Evolutionary conservation across 2,113 vertebrate species (phyloP), one percentile per base, ranked within the genome.

Genomic region (Scophthalmus maximus): DNA sequence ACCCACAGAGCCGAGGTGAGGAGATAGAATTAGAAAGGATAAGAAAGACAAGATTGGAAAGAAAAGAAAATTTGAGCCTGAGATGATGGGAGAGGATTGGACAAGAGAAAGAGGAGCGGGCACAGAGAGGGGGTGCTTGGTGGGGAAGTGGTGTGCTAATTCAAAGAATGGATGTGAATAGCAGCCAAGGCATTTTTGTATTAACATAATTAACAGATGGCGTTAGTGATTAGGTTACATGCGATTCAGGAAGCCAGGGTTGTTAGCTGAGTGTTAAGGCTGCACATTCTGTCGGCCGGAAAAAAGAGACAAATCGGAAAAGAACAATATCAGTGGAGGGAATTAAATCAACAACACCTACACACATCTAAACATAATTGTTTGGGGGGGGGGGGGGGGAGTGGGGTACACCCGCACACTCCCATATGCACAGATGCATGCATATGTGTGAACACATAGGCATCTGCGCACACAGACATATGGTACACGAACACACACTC

Each of bases 131-230:
- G 76, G 78, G 81, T 71, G 80, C 82, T 80, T 17, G 49, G 57
- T 63, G 42, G 70, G 69, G 63, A 73, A 64, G 79, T 50, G 63
- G 78, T 74, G 77, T 79, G 86, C 76, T 84, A 85, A 85, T 83
- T 90, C 81, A 82, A 81, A 84, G 89, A 90, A 90, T 87, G 81
- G 73, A 83, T 84, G 84, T 77, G 87, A 90, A 88, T 85, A 74
- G 86, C 86, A 87, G 85, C 89, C 88, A 87, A 90, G 69, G 85
- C 82, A 85, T 89, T 91, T 90, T 89, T 91, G 79, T 88, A 91
- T 92, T 92, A 93, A 90, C 90, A 89, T 92, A 91, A 92, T 94
- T 92, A 92, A 92, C 93, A 93, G 93, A 94, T 93, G 92, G 92
- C 88, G 87, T 88, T 67, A 91, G 90, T 93, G 90, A 93, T 93